These are phyloP conservation scores for Hecatera dysodea DNA, from an alignment of 2,888 invertebrate species.

Conservation along the genomic window DNA sequence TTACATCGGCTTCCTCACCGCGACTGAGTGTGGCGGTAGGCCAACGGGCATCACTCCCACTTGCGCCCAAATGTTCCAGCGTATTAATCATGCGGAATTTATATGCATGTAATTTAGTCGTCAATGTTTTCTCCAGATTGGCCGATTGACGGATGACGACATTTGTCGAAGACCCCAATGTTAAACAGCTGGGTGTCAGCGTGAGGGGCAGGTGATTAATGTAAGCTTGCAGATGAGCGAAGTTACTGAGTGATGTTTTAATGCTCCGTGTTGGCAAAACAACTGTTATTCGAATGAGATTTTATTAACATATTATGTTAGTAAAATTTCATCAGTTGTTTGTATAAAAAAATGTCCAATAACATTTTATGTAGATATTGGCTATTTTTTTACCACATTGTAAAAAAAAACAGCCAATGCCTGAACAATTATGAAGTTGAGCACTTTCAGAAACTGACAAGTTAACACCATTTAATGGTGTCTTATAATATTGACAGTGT, in stretches of 20 bases:
- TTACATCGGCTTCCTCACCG: conserved; percentile 81
- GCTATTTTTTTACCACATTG: no score
- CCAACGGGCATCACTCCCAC: conserved; percentile 63
- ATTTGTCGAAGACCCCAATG: conserved; percentile 23
- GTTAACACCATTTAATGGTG: not conserved
- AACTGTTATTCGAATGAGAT: not conserved
- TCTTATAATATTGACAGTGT: no score
- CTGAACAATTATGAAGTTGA: no score
- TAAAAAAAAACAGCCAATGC: no score
- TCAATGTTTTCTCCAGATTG: conserved; percentile 39
- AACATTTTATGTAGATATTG: no score
- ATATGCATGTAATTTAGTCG: conserved; percentile 51
- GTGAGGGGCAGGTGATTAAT: conserved; percentile 25
- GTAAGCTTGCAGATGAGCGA: conserved; percentile 1
- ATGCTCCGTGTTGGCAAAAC: not conserved
- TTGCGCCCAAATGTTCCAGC: conserved; percentile 51
- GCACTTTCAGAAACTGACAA: not conserved
- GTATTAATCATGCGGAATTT: conserved; percentile 54
- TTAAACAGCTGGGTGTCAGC: conserved; percentile 34
- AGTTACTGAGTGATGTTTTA: not conserved
- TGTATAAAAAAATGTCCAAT: no score
- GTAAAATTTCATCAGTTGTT: no score
- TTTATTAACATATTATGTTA: not conserved
- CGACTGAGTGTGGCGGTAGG: conserved; percentile 67
- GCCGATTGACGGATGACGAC: conserved; percentile 44